Evolutionary conservation across 2,113 vertebrate genomes (phyloP), one percentile per base, ranked within the genome.

Genomic region (Vidua macroura): DNA sequence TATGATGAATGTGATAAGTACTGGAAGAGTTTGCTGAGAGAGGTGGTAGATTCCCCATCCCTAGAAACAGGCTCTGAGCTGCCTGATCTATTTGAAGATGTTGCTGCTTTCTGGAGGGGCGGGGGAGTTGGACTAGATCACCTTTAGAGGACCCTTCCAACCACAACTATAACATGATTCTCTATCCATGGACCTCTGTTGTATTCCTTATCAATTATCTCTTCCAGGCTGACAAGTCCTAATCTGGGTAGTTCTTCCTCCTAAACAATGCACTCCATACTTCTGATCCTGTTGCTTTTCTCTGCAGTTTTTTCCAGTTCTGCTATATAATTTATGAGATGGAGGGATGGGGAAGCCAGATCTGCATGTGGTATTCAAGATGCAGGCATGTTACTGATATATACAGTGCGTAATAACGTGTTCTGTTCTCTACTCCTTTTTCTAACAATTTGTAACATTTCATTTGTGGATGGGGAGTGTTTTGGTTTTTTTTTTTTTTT

Each of bases 241-340:
- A 58, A 49, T 63, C 25, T 43, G 23, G 41, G 31, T 88, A 48
- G 41, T 39, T 81, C 28, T 70, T 88, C 59, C 27, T 92, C 11
- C 63, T 68, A 31, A 88, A 86, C 25, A 68, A 83, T 16, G 3
- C 59, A 56, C n/a, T 86, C 64, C 60, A 31, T 67, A 27, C 56
- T 89, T 78, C 73, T 89, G 67, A 93, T 78, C 21, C 63, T 93
- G 89, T 86, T 81, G 51, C 88, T 93, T 94, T 93, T 84, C 84
- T 84, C 74, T 94, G 84, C 77, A 73, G 55, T 92, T 89, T 81
- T 81, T 81, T 89, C 87, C 64, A 53, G 46, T 94, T 89, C 81
- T 94, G 63, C 79, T 96, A 41, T 86, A 11, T 81, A 86, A 81
- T 86, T 83, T 83, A 68, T 88, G 64, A 86, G 48, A 55, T 91